These are phyloP conservation scores for pig (Sus scrofa) DNA, from an alignment of 2,113 vertebrate genomes.

Conservation along the genomic window DNA sequence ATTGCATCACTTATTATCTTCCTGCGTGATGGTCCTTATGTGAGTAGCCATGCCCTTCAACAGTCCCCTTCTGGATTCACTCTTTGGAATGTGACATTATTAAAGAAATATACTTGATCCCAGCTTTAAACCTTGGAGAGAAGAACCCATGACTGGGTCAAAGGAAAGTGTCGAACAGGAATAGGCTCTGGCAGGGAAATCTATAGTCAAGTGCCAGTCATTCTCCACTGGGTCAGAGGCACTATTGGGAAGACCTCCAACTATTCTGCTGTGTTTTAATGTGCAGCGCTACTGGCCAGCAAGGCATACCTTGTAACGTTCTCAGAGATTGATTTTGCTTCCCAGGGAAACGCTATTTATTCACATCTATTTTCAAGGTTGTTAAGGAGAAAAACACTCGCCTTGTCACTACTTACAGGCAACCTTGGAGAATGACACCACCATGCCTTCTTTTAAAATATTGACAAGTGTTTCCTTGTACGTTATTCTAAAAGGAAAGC, in stretches of 20 bases:
- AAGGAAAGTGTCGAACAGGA: constrained; percentile 74
- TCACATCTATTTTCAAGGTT: not conserved
- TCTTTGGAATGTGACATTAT: constrained; percentile 78
- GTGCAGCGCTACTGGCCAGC: not conserved
- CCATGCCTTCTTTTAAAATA: not conserved
- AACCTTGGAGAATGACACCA: not conserved
- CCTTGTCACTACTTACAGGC: not conserved
- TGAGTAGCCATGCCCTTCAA: not conserved
- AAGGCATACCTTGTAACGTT: not conserved
- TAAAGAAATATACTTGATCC: constrained; percentile 74
- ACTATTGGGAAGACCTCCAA: not conserved
- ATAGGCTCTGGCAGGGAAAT: constrained; percentile 74
- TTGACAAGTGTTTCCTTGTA: not conserved
- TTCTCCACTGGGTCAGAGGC: not conserved
- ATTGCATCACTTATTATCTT: not conserved
- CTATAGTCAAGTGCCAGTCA: not conserved
- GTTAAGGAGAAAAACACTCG: not conserved
- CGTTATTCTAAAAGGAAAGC: not conserved
- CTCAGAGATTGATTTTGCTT: not conserved
- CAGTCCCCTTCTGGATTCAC: constrained; percentile 44
- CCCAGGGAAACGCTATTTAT: not conserved
- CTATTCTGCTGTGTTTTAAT: constrained; percentile 46
- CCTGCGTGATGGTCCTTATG: not conserved
- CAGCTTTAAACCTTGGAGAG: not conserved
- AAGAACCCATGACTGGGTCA: constrained; percentile 64